Evolutionary conservation across 2,113 vertebrate genomes (phyloP), one percentile per base, ranked within the genome.

Genomic region (Cryptomyrus ogoouensis): DNA sequence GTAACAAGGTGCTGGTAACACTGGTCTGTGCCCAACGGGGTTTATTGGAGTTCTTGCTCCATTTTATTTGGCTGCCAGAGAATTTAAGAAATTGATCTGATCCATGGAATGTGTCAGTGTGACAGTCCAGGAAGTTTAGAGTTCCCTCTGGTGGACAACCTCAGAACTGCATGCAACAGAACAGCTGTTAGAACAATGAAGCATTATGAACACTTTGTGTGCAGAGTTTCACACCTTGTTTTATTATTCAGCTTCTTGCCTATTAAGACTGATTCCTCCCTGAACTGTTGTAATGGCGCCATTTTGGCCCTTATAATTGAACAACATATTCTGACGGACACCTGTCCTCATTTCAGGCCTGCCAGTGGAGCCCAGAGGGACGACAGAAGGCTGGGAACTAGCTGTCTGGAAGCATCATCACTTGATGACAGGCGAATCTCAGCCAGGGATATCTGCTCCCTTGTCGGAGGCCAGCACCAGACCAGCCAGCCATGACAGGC

Each of bases 341-440:
- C 85, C 27, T 87, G 50, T 53, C 44, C 42, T 84, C 44, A 3
- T 21, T 46, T 84, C 3, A 21, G 85, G 35, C 5, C 85, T 49
- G 46, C 85, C 10, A 35, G 44, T 21, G 19, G 6, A 50, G 31
- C 27, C 31, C n/a, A 52, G 15, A 6, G 27, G 5, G 24, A n/a
- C n/a, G 0, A 31, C 47, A 35, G 85, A 35, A 27, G 85, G 85
- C 7, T 27, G 31, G 85, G 47, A 53, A 19, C 12, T 13, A 15
- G 50, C 85, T 31, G 85, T 39, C 85, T 53, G 27, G 85, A 87
- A 35, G 85, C 50, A 87, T 87, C 85, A 87, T 53, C 12, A 39
- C 31, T 87, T 6, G 50, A 19, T 53, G 85, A 44, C 85, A 52
- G 47, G 49, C 83, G 12, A 49, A 27, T 47, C 83, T 50, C 44